A percentile compares a stretch with the other conserved stretches of the same genome.
Conservation (phyloP, 2,888 invertebrate genomes). For the Spodoptera exigua region DNA sequence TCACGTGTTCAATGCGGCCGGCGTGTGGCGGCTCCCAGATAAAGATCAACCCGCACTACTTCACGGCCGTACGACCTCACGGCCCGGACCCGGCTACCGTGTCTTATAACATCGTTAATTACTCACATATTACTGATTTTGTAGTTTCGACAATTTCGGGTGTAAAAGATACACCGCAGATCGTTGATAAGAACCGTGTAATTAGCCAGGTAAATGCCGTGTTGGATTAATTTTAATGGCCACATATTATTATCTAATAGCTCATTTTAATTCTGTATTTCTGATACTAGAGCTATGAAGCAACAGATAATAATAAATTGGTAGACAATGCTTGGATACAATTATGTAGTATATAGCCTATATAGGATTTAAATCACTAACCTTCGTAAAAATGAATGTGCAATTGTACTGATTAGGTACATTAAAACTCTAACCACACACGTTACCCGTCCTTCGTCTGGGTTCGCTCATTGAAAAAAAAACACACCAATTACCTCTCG, state of each 20-base stretch:
- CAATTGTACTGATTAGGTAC: constrained; percentile 18
- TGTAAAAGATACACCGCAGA: constrained; percentile 40
- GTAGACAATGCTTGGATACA: too few relatives aligned
- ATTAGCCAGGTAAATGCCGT: constrained; percentile 16
- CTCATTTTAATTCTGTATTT: background rate
- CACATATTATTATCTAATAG: constrained; percentile 22
- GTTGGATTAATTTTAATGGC: constrained; percentile 28
- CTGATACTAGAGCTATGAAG: too few relatives aligned
- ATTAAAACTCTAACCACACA: constrained; percentile 20
- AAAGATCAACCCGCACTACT: constrained; percentile 45
- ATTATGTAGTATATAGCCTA: too few relatives aligned
- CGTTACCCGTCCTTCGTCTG: constrained; percentile 18
- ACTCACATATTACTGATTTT: constrained; percentile 35
- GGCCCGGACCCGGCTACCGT: constrained; percentile 35
- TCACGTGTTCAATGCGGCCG: constrained; percentile 50
- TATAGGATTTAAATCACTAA: background rate
- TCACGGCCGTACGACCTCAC: constrained; percentile 45
- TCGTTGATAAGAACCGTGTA: constrained; percentile 39
- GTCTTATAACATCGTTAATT: constrained; percentile 50
- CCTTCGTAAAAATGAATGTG: constrained; percentile 23
- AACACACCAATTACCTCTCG: constrained; percentile 36
- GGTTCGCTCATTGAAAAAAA: constrained; percentile 34
- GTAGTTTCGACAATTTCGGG: constrained; percentile 42
- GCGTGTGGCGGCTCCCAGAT: constrained; percentile 39
- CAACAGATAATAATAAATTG: too few relatives aligned